Percentiles rank a stretch among this genome's conserved stretches.
These are phyloP conservation scores for Gisinianus flammeolus DNA, from an alignment of 2,888 invertebrate species.

Conservation along the genomic window DNA sequence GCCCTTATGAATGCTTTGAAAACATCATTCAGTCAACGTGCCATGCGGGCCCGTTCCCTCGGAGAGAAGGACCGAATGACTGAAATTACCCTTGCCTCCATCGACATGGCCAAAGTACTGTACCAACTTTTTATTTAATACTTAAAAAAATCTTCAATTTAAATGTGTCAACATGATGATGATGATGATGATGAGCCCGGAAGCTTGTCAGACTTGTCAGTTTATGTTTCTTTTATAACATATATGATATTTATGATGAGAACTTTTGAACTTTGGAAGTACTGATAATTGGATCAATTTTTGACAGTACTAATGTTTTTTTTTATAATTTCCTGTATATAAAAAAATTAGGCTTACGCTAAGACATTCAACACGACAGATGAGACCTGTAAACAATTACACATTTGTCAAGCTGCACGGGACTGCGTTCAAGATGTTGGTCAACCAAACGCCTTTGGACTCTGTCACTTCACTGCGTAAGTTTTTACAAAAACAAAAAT, in stretches of 20 bases:
- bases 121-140: background rate
- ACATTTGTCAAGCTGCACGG: conserved; percentile 85
- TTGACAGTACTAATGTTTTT: background rate
- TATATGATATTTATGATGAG: too few species aligned
- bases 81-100: conserved; percentile 85
- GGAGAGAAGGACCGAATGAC: conserved; percentile 88
- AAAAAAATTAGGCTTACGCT: conserved; percentile 85
- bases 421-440: conserved; percentile 82
- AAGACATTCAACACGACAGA: conserved; percentile 76
- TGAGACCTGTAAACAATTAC: conserved; percentile 83
- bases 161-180: too few species aligned
- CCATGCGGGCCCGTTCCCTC: conserved; percentile 80
- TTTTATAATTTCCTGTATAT: too few species aligned
- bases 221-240: too few species aligned
- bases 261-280: too few species aligned
- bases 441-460: conserved; percentile 72
- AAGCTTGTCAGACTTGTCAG: background rate
- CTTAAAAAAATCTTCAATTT: too few species aligned
- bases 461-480: conserved; percentile 93
- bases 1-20: conserved; percentile 89
- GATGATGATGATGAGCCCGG: background rate
- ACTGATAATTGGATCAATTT: background rate
- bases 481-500: too few species aligned
- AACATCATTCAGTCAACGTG: conserved; percentile 90
- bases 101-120: conserved; percentile 78